Base-by-base conservation (phyloP, 30 jellyfish, hydroid and myxozoan species). In the Cassiopea andromeda region DNA sequence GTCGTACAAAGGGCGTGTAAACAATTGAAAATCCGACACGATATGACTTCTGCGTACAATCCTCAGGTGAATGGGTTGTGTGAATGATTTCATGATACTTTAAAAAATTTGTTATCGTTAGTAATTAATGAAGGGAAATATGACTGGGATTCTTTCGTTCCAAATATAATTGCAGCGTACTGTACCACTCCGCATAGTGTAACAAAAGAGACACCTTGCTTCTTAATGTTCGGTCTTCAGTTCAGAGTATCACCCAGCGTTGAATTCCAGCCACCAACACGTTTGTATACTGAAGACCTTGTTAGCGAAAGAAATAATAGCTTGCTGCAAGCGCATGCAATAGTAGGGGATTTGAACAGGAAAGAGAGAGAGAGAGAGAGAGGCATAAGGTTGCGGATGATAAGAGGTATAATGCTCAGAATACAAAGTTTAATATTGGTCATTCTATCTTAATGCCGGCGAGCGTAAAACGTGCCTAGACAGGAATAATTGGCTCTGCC, bases 171-270 rank as follows among this genome's bases (percentile, higher is more conserved):
- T 6, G 69, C 70, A 16, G 87, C 87, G 46, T 78, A 78, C 70
- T 38, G 87, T 27, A 78, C 87, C 44, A 81, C 89, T 64, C 89
- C 89, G 5, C 89, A 81, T 67, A 16, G 80, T 17, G 77, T 81
- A 16, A 81, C 89, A 2, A 64, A 81, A 68, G 81, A 81, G n/a
- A 60, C 89, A 44, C 89, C 89, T 59, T 77, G 80, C 14, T 81
- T 60, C 78, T 60, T 81, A 64, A 81, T 81, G 81, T 54, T 46
- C 69, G 81, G 81, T 44, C 66, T 80, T 15, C 70, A 61, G 48
- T 67, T 81, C 71, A 60, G 27, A 64, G 80, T 67, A 67, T 59
- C 89, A 68, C 89, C 81, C 66, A 60, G 87, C 45, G 87, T 60
- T 46, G 64, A 54, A 54, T 13, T 78, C 50, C 69, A 50, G 60